A percentile compares a stretch with the other conserved stretches of the same genome.
phyloP scores from a whole-genome alignment of 2,888 invertebrate species.

The Melangyna quadrimaculata region DNA sequence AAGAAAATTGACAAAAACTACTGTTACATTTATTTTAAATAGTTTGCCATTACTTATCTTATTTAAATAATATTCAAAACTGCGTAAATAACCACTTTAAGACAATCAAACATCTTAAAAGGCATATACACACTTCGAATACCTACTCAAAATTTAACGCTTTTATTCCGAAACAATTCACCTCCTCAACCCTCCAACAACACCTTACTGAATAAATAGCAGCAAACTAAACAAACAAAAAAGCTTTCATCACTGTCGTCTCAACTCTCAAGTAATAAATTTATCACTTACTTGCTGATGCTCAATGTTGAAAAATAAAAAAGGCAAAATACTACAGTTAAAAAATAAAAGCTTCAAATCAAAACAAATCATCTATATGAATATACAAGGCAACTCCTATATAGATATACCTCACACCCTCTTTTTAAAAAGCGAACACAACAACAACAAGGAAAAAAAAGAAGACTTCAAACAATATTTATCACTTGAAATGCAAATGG shows the following conservation, averaged over 20 bases:
- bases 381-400: neutral
- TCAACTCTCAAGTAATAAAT: slow-evolving; percentile 14
- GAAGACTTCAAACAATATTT: slow-evolving; percentile 11
- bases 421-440: neutral
- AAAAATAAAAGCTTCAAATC: slow-evolving; percentile 5
- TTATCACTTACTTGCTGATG: slow-evolving; percentile 6
- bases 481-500: slow-evolving; percentile 21
- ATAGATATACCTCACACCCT: neutral
- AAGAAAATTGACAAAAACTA: no score
- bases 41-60: no score
- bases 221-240: neutral
- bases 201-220: neutral
- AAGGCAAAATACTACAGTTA: neutral
- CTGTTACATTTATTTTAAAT: no score
- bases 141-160: neutral
- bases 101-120: no score
- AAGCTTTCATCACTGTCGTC: slow-evolving; percentile 7
- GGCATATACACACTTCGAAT: no score
- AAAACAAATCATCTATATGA: slow-evolving; percentile 10
- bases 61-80: no score
- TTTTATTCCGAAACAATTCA: neutral
- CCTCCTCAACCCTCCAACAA: neutral
- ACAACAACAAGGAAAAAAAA: neutral
- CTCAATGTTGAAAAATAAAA: neutral
- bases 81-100: no score